Evolutionary conservation across 1,140 invertebrate species (phyloP).

Genomic region (Choristoneura fumiferana): DNA sequence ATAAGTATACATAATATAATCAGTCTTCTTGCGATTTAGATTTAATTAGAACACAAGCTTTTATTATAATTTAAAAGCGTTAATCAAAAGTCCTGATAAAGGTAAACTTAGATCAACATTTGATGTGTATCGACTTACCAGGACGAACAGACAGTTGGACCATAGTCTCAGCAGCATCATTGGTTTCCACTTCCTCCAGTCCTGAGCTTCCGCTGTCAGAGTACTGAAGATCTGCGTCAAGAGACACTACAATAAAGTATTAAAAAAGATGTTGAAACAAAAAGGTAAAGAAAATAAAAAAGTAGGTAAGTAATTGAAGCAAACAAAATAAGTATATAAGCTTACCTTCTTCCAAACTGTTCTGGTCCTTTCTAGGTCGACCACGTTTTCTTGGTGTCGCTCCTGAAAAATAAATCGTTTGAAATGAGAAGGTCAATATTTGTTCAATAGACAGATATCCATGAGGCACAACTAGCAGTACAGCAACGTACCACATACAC

Average conservation of each 20-base stretch:
- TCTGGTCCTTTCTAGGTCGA: constrained; percentile 62
- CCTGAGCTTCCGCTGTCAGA: constrained; percentile 76
- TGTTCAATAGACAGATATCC: not conserved
- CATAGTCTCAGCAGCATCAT: constrained; percentile 91
- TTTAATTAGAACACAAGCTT: too few species aligned
- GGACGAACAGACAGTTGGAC: constrained; percentile 88
- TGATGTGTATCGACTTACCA: too few species aligned
- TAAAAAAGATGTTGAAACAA: not conserved
- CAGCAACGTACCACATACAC: too few species aligned
- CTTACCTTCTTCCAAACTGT: constrained; percentile 66
- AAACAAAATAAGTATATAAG: not conserved
- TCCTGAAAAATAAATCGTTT: too few species aligned
- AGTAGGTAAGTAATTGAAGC: not conserved
- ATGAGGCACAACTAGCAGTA: too few species aligned
- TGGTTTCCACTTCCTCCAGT: constrained; percentile 81
- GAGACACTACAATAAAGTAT: constrained; percentile 14
- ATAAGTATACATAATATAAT: too few species aligned
- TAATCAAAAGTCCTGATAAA: too few species aligned
- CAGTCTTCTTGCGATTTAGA: too few species aligned
- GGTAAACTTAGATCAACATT: too few species aligned
- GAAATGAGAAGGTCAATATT: too few species aligned
- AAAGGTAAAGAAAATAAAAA: not conserved
- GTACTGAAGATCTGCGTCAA: constrained; percentile 69
- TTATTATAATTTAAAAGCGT: too few species aligned
- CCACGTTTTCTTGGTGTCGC: constrained; percentile 61